A percentile compares a stretch with the other conserved stretches of the same genome.
Conservation (phyloP, 2,797 vertebrate genomes). For the Chelidonichthys spinosus region DNA sequence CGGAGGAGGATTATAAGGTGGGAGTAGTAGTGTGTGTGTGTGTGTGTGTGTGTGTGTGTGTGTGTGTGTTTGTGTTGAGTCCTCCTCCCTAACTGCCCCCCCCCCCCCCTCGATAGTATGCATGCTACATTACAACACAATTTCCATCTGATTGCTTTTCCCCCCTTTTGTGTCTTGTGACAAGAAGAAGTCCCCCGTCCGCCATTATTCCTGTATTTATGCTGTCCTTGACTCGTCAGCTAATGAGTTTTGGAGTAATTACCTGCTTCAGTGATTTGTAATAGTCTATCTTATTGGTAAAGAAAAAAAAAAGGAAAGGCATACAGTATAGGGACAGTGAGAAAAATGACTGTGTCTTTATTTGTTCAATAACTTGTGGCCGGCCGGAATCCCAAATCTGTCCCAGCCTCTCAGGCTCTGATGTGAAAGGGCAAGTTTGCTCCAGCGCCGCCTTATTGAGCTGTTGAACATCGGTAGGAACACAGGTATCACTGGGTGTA, state of each 20-base stretch:
- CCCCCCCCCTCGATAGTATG: conserved; percentile 58
- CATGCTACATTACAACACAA: conserved; percentile 56
- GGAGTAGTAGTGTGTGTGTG: neutral
- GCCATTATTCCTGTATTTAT: conserved; percentile 47
- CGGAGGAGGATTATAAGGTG: conserved; percentile 3
- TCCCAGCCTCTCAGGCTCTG: conserved; percentile 5
- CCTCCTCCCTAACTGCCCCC: conserved; percentile 35
- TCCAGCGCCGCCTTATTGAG: conserved; percentile 5
- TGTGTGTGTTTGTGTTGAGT: conserved; percentile 22
- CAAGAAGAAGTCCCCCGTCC: neutral
- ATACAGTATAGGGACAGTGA: conserved; percentile 34
- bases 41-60: neutral
- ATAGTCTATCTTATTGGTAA: conserved; percentile 63
- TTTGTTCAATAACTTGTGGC: conserved; percentile 19
- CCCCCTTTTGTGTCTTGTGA: conserved; percentile 35
- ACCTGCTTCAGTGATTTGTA: conserved; percentile 77
- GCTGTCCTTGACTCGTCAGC: conserved; percentile 78
- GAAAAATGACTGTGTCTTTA: conserved; percentile 9
- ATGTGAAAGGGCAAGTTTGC: conserved; percentile 14
- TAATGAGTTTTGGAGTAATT: conserved; percentile 84
- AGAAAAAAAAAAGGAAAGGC: conserved; percentile 24
- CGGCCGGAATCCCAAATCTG: neutral
- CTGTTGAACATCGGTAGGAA: neutral
- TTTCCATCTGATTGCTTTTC: conserved; percentile 73
- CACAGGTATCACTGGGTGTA: neutral